These are phyloP conservation scores for Rhopalosiphum maidis DNA, from an alignment of 1,140 invertebrate species.

Conservation along the genomic window DNA sequence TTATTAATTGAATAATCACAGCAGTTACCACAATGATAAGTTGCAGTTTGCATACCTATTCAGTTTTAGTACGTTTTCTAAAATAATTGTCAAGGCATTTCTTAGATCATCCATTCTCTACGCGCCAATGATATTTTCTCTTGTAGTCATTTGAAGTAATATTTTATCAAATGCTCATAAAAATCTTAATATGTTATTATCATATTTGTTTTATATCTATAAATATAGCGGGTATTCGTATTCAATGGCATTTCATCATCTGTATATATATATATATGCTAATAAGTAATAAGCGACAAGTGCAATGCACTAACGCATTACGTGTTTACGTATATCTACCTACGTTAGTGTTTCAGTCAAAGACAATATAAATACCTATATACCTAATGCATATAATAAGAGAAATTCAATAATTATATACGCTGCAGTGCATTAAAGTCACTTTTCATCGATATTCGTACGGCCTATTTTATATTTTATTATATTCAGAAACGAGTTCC, in stretches of 20 bases:
- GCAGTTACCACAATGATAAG: too few relatives aligned
- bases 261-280: neutral
- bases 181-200: neutral
- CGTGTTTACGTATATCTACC: neutral
- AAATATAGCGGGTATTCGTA: neutral
- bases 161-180: neutral
- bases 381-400: neutral
- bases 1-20: too few relatives aligned
- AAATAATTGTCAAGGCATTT: too few relatives aligned
- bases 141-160: neutral
- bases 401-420: slow-evolving; percentile 11
- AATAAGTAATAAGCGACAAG: neutral
- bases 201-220: neutral
- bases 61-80: too few relatives aligned
- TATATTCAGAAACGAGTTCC: neutral
- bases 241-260: neutral
- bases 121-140: too few relatives aligned
- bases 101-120: too few relatives aligned
- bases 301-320: neutral
- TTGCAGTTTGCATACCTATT: too few relatives aligned
- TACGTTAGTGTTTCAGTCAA: neutral
- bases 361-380: neutral
- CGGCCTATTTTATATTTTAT: neutral
- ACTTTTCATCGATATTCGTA: slow-evolving; percentile 1
- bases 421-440: neutral